Percentiles rank a stretch among this genome's conserved stretches.
Evolutionary conservation across 1,140 invertebrate genomes (phyloP).

Genomic region (Drosophila dunni): DNA sequence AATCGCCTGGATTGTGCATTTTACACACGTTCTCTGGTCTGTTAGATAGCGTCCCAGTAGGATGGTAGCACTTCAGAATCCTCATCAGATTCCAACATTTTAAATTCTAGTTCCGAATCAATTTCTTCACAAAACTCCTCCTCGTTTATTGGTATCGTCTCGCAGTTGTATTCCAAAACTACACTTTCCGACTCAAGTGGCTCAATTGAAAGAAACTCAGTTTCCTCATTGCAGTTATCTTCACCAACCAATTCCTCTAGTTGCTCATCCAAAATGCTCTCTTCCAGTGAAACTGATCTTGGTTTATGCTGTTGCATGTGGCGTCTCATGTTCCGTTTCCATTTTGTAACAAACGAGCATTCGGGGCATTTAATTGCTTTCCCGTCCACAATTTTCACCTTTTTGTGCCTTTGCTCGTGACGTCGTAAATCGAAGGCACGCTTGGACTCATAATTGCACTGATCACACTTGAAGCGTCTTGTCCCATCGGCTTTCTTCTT

Average conservation of each 20-base stretch:
- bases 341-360: constrained; percentile 34
- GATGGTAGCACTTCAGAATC: constrained; percentile 12
- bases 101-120: neutral
- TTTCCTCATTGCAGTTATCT: neutral
- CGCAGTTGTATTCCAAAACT: neutral
- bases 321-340: constrained; percentile 34
- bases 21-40: neutral
- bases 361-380: constrained; percentile 24
- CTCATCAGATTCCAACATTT: constrained; percentile 15
- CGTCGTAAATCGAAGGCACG: constrained; percentile 30
- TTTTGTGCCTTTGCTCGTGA: constrained; percentile 12
- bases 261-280: neutral
- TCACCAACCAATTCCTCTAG: constrained; percentile 4
- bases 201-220: neutral
- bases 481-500: neutral
- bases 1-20: neutral
- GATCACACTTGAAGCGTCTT: constrained; percentile 15
- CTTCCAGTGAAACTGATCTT: neutral
- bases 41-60: neutral
- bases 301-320: constrained; percentile 28
- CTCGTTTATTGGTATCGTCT: neutral
- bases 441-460: constrained; percentile 36
- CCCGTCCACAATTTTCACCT: constrained; percentile 15
- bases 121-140: neutral
- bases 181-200: neutral